Evolutionary conservation across 2,888 invertebrate species (phyloP).

Genomic region (Gibbula magus): DNA sequence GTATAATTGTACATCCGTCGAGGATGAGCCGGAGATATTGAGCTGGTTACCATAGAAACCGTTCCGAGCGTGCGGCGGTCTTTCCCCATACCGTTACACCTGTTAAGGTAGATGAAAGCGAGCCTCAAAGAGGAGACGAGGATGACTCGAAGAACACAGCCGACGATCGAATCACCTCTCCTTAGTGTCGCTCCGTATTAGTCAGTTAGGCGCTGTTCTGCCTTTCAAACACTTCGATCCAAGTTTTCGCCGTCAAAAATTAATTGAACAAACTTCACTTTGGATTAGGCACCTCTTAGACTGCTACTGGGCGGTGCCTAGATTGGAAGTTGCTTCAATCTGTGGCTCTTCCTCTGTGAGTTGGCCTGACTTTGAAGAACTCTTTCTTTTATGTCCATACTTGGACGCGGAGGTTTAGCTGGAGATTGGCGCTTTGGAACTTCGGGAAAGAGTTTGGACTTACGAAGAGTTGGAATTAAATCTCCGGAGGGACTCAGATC

Average conservation of each 20-base stretch:
- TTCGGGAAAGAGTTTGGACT: background rate
- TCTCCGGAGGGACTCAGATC: background rate
- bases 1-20: constrained; percentile 30
- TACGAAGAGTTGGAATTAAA: background rate
- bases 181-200: background rate
- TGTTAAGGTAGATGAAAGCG: constrained; percentile 23
- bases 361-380: background rate
- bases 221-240: background rate
- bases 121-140: background rate
- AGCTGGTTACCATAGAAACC: constrained; percentile 45
- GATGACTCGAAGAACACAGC: background rate
- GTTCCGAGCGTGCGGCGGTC: constrained; percentile 29
- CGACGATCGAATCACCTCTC: background rate
- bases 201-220: background rate
- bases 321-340: background rate
- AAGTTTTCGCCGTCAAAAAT: constrained; percentile 11
- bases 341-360: background rate
- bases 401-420: background rate
- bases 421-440: background rate
- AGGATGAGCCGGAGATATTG: constrained; percentile 33
- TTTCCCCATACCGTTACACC: constrained; percentile 32
- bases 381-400: background rate
- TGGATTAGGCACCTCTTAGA: background rate
- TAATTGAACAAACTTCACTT: constrained; percentile 12
- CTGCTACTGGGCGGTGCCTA: background rate